Conservation (phyloP, 1,140 invertebrate genomes). For the Drosophila tropicalis region DNA sequence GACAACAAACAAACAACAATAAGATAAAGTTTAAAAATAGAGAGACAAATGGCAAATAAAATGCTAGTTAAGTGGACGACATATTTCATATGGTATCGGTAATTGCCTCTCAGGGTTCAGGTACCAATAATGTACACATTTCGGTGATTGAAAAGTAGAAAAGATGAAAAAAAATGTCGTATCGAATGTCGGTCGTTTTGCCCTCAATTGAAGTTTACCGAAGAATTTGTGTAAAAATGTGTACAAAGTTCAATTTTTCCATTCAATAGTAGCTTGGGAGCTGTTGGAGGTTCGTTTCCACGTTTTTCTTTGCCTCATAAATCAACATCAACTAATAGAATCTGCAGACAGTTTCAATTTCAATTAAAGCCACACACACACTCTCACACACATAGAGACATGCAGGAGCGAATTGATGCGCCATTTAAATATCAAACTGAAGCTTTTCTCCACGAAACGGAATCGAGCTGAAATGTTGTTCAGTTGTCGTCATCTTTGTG, state of each 20-base stretch:
- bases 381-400: background rate
- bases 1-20: constrained; percentile 2
- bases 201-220: constrained; percentile 63
- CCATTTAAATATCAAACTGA: constrained; percentile 73
- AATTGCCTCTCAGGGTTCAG: background rate
- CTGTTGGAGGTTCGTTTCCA: background rate
- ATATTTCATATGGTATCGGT: background rate
- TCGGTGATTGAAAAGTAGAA: constrained; percentile 56
- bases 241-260: constrained; percentile 30
- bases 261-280: constrained; percentile 1
- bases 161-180: background rate
- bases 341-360: constrained; percentile 79
- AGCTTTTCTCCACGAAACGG: constrained; percentile 49
- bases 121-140: constrained; percentile 35
- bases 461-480: constrained; percentile 19
- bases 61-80: background rate
- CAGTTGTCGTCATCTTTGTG: background rate
- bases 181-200: constrained; percentile 24
- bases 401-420: constrained; percentile 63
- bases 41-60: constrained; percentile 9
- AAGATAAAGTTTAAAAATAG: background rate
- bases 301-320: constrained; percentile 41
- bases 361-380: constrained; percentile 56
- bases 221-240: constrained; percentile 36
- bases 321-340: constrained; percentile 77